Base-by-base conservation (phyloP, 2,797 vertebrate genomes). In the Nothura maculosa region DNA sequence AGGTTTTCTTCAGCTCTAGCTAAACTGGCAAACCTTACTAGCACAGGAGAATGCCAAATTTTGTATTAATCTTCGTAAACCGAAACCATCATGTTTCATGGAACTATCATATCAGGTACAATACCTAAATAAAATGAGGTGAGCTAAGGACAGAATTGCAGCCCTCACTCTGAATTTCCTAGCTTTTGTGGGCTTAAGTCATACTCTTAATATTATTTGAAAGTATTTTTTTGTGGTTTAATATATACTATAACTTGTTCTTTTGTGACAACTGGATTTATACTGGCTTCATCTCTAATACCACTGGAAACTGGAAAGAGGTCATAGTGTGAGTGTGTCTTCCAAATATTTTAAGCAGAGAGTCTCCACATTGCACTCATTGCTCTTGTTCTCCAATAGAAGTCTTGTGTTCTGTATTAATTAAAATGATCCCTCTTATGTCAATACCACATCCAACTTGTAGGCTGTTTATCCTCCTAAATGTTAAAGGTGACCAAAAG, bases 221-320 rank as follows among this genome's bases (percentile, higher is more conserved):
- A 98, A 97, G 95, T 94, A 93, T 97, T 97, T 98, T 89, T 92
- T 84, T 97, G 97, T 92, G 97, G 97, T 97, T 97, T 97, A 97
- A 97, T 97, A 97, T 98, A 98, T 98, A 98, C 96, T 97, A 97
- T 97, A 97, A 98, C 97, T 97, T 98, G 92, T 97, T 97, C 97
- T 97, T 98, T 97, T 97, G 97, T 97, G 97, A 98, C 97, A 98
- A 98, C 96, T 96, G 96, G 96, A 97, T 98, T 98, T 98, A 97
- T 97, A 94, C 97, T 98, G 98, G 98, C 97, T 92, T 91, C 97
- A 93, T 96, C 97, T 94, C 96, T 96, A 96, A 97, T 97, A 97
- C 98, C 97, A 97, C 98, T 98, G 97, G 97, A 98, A 98, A 98
- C 97, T 98, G 97, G 98, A 98, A 98, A 87, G 89, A 91, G 92